Conservation (phyloP, 2,888 invertebrate genomes). For the Drosophila ustulata region DNA sequence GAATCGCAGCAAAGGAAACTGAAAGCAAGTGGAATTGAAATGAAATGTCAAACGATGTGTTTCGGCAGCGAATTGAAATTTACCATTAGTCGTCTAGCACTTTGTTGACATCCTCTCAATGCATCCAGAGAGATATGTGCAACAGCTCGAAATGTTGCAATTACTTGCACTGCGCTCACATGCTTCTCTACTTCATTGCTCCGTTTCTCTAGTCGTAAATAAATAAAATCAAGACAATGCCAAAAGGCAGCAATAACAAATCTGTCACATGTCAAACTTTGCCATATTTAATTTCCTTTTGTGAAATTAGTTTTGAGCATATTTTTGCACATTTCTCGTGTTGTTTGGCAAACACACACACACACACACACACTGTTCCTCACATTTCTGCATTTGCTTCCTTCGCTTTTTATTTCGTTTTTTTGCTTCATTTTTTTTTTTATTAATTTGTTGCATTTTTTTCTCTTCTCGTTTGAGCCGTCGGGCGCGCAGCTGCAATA, state of each 20-base stretch:
- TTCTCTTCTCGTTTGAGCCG: constrained; percentile 10
- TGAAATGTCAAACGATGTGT: constrained; percentile 39
- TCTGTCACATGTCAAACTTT: constrained; percentile 79
- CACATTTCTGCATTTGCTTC: not conserved
- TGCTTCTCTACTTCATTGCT: not conserved
- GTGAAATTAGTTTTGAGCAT: constrained; percentile 74
- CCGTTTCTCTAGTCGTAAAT: constrained; percentile 43
- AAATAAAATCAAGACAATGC: constrained; percentile 70
- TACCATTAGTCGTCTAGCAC: constrained; percentile 39
- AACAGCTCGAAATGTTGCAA: constrained; percentile 66
- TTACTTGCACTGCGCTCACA: constrained; percentile 44
- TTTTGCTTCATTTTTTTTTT: constrained; percentile 24
- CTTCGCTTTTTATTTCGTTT: constrained; percentile 25
- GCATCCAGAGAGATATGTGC: constrained; percentile 21
- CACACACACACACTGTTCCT: constrained; percentile 7
- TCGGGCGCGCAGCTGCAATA: constrained; percentile 74
- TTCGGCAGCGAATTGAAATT: constrained; percentile 56
- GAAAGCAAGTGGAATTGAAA: constrained; percentile 61
- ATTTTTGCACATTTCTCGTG: constrained; percentile 51
- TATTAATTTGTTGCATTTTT: constrained; percentile 14
- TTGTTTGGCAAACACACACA: constrained; percentile 24
- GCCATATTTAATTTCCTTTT: constrained; percentile 81
- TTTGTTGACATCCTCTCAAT: constrained; percentile 11
- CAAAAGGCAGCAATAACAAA: constrained; percentile 56
- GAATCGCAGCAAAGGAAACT: constrained; percentile 39